Evolutionary conservation across 2,113 vertebrate species (phyloP), one percentile per base, ranked within the genome.

Genomic region (Thunnus thynnus): DNA sequence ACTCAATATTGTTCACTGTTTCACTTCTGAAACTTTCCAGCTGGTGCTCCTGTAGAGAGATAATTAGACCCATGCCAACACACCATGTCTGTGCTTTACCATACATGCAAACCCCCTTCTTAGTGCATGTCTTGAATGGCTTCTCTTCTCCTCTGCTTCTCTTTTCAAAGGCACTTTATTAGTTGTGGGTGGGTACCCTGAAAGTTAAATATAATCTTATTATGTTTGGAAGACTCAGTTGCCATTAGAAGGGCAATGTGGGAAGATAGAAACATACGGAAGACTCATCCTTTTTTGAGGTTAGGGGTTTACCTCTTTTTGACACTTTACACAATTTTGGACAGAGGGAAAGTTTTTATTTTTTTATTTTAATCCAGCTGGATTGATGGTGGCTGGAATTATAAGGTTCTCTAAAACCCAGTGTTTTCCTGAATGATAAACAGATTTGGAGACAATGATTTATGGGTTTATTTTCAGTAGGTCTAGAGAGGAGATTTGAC

Each of bases 11-110:
- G 69, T 70, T 20, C 67, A 22, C 6, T 16, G 48, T 58, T 83
- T 72, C 13, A 32, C 56, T 73, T 83, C 54, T 32, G 63, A 9
- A 55, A 64, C 48, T 52, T 79, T 58, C 68, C 88, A 86, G 63
- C 77, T 88, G 77, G 5, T 32, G 41, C 50, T 82, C 63, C 54
- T 63, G 46, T 48, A 61, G 51, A 36, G 48, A 72, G 16, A n/a
- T 61, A 51, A 82, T 84, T 25, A 62, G 66, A 77, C 64, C 72
- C 80, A 79, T 61, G 54, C 3, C 54, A 70, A n/a, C 12, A n/a
- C 54, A 13, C 14, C 30, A 50, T 73, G 62, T 58, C 30, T 69
- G 60, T 57, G 25, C 55, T 79, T 71, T 20, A 44, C 22, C 51
- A 27, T 48, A 17, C 73, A 76, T 68, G 46, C 65, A 65, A 65